A percentile compares a stretch with the other conserved stretches of the same genome.
phyloP scores from a whole-genome alignment of 2,888 invertebrate species.

The Phymatocera aterrima region DNA sequence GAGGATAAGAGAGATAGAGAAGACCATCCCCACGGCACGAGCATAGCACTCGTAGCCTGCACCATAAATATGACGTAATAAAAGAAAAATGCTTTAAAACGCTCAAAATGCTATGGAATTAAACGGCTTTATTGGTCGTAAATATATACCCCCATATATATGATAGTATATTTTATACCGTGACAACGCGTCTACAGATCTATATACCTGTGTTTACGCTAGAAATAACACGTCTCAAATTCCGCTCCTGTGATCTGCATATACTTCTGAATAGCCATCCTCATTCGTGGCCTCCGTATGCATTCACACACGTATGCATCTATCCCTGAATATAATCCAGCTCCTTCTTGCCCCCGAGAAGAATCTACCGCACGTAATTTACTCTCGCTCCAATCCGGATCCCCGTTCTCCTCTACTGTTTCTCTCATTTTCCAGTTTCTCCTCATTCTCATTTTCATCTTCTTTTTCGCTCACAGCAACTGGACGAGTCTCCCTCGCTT shows the following conservation, averaged over 20 bases:
- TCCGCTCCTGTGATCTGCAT: conserved; percentile 26
- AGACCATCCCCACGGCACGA: conserved; percentile 34
- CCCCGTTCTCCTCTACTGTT: conserved; percentile 39
- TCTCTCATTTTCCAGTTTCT: neutral
- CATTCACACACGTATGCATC: neutral
- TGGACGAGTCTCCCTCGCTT: neutral
- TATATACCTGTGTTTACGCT: conserved; percentile 37
- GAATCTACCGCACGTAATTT: conserved; percentile 48
- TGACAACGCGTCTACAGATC: conserved; percentile 26
- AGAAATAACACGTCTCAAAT: conserved; percentile 32
- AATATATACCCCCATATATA: conserved; percentile 30
- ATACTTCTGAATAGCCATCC: conserved; percentile 30
- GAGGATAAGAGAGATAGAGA: neutral
- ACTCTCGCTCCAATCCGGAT: conserved; percentile 7
- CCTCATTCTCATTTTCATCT: neutral
- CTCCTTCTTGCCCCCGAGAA: conserved; percentile 22
- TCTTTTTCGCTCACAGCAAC: neutral
- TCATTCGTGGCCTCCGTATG: conserved; percentile 5
- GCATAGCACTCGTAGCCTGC: conserved; percentile 16
- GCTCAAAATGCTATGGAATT: conserved; percentile 40
- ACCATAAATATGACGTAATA: conserved; percentile 39
- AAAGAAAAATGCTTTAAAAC: conserved; percentile 44
- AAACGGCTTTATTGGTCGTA: conserved; percentile 45
- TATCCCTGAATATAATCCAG: neutral
- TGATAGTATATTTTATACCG: conserved; percentile 33